Evolutionary conservation across 2,113 vertebrate species (phyloP).

Genomic region (Puffinus mauretanicus): DNA sequence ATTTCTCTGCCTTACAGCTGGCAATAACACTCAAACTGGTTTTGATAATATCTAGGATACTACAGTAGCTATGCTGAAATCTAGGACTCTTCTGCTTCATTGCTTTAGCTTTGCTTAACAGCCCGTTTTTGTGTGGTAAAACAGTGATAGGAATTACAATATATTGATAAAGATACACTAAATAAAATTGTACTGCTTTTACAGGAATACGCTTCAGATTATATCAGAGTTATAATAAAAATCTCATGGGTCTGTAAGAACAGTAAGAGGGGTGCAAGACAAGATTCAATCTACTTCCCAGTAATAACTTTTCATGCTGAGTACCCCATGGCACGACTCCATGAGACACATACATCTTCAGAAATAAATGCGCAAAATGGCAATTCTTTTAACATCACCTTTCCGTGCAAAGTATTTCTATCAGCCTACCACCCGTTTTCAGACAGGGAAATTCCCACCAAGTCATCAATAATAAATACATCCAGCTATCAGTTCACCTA

Average conservation of each 20-base stretch:
- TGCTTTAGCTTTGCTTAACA: neutral
- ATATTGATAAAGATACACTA: neutral
- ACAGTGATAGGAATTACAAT: neutral
- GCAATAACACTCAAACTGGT: neutral
- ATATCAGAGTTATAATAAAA: neutral
- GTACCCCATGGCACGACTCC: neutral
- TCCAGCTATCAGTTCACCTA: conserved; percentile 8
- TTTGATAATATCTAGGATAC: neutral
- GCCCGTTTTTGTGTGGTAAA: neutral
- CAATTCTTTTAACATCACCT: neutral
- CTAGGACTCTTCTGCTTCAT: neutral
- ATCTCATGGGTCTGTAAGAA: neutral
- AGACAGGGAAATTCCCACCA: neutral
- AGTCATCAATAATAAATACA: conserved; percentile 28
- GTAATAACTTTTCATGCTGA: neutral
- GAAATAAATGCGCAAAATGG: neutral
- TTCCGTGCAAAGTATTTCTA: neutral
- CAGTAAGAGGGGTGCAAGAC: neutral
- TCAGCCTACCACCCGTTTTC: neutral
- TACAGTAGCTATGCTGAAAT: neutral
- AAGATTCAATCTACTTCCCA: neutral
- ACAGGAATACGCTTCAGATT: neutral
- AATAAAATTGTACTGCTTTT: neutral
- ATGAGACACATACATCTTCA: neutral
- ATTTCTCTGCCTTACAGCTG: neutral